These are phyloP conservation scores for Halictus ligatus DNA, from an alignment of 2,888 invertebrate species.

Conservation along the genomic window DNA sequence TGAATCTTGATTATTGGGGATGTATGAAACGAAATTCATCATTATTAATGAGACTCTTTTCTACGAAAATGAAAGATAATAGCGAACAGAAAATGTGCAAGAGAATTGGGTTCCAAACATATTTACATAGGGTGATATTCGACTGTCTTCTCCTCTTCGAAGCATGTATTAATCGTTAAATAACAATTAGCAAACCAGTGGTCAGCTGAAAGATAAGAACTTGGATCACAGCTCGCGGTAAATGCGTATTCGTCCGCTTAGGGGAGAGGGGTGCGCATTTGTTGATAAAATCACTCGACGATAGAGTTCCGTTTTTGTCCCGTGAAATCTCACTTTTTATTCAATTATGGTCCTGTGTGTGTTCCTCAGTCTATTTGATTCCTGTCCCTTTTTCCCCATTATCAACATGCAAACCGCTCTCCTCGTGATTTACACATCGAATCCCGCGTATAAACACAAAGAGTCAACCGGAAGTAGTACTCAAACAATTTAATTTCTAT, in stretches of 20 bases:
- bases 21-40: not conserved
- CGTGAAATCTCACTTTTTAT: constrained; percentile 40
- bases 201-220: constrained; percentile 71
- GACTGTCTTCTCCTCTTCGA: constrained; percentile 52
- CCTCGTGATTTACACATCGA: constrained; percentile 46
- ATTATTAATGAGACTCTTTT: not conserved
- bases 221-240: constrained; percentile 76
- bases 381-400: not conserved
- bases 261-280: constrained; percentile 67
- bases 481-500: constrained; percentile 79
- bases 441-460: constrained; percentile 57
- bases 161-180: constrained; percentile 64
- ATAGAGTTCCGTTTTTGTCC: constrained; percentile 25
- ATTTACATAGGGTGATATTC: constrained; percentile 75
- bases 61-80: constrained; percentile 8
- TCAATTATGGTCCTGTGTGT: constrained; percentile 58
- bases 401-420: constrained; percentile 65
- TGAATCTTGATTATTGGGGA: not conserved
- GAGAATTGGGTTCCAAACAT: constrained; percentile 68
- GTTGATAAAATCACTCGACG: constrained; percentile 43
- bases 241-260: constrained; percentile 48
- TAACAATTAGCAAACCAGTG: constrained; percentile 65
- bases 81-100: constrained; percentile 50
- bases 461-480: constrained; percentile 71
- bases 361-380: constrained; percentile 63